phyloP scores from a whole-genome alignment of 2,113 vertebrate genomes.

The Cygnus atratus region DNA sequence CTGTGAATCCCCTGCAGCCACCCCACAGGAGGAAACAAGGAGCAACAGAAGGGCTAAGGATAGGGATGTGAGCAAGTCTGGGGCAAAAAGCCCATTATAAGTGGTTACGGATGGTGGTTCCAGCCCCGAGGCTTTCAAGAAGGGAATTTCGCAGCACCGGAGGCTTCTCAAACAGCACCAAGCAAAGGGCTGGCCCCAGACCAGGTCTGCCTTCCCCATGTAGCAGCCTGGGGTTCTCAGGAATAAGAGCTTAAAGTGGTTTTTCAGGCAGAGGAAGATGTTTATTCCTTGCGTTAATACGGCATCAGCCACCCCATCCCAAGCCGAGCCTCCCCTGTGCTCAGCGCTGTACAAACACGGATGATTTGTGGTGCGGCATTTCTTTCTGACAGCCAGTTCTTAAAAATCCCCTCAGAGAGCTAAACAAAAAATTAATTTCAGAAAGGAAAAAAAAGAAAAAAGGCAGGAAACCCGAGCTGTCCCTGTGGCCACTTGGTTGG shows the following conservation, averaged over 20 bases:
- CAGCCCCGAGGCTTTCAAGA: background rate
- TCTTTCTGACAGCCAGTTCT: background rate
- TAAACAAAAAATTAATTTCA: background rate
- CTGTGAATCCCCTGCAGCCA: accelerated
- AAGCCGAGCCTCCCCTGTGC: accelerated
- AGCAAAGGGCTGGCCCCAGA: background rate
- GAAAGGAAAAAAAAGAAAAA: background rate
- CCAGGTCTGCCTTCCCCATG: background rate
- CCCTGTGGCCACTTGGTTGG: accelerated
- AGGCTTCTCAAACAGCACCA: background rate
- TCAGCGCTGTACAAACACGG: background rate
- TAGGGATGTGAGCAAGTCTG: background rate
- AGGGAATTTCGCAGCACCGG: background rate
- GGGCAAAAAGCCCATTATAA: accelerated
- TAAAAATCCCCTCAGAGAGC: background rate
- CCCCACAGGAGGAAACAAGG: background rate
- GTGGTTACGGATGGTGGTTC: accelerated
- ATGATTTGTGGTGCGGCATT: accelerated
- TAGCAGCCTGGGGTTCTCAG: background rate
- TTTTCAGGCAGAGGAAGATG: background rate
- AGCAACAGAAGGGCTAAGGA: background rate
- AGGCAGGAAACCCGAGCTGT: background rate
- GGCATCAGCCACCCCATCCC: background rate
- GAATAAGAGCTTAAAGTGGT: background rate
- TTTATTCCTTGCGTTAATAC: background rate